Evolutionary conservation across 2,797 vertebrate species (phyloP).

Genomic region (Chloroceryle inda): DNA sequence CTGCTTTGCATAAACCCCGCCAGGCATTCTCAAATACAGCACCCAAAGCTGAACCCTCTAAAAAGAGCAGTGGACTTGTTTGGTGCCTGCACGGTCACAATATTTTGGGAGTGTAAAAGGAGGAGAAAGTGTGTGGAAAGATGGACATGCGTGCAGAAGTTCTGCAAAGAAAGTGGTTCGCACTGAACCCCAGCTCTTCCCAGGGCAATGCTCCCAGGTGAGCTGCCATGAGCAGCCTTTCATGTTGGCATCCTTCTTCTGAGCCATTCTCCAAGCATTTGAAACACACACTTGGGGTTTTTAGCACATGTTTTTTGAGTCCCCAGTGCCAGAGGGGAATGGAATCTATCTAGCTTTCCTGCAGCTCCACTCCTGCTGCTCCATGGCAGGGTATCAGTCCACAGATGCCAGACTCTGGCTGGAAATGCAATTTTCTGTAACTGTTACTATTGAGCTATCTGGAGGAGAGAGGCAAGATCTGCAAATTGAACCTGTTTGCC

Average conservation of each 20-base stretch:
- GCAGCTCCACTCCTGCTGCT: background rate
- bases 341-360: background rate
- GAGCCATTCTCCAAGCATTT: fast-evolving
- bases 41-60: background rate
- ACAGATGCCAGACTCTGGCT: background rate
- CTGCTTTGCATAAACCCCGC: background rate
- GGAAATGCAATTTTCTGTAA: background rate
- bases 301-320: background rate
- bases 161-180: fast-evolving
- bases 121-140: background rate
- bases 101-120: background rate
- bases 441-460: background rate
- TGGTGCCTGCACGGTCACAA: fast-evolving
- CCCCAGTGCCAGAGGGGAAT: background rate
- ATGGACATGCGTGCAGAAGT: background rate
- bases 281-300: background rate
- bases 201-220: background rate
- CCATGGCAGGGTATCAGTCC: background rate
- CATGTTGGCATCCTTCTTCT: background rate
- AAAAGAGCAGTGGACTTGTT: background rate
- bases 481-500: fast-evolving
- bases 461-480: background rate
- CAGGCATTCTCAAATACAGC: background rate
- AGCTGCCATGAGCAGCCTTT: background rate
- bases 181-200: background rate